A percentile compares a stretch with the other conserved stretches of the same genome.
phyloP scores from a whole-genome alignment of 2,888 invertebrate species.

The Machimus rusticus region DNA sequence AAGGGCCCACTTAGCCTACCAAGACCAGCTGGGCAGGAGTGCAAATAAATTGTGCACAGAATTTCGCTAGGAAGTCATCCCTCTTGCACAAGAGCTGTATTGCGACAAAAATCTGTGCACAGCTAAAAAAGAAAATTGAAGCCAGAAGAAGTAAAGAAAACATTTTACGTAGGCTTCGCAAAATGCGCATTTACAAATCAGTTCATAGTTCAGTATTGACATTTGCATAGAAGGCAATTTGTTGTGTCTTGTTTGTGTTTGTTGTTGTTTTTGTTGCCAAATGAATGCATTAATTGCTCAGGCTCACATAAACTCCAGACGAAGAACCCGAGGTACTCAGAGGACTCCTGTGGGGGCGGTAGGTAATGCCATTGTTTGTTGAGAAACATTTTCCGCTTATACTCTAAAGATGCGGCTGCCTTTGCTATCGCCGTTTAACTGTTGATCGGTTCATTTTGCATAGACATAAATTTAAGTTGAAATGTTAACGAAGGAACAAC shows the following conservation, averaged over 20 bases:
- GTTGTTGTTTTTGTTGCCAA: conserved; percentile 22
- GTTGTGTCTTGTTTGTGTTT: conserved; percentile 25
- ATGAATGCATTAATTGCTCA: conserved; percentile 38
- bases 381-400: conserved; percentile 17
- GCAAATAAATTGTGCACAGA: conserved; percentile 19
- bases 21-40: not conserved
- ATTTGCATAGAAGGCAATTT: conserved; percentile 41
- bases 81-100: not conserved
- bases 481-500: conserved; percentile 23
- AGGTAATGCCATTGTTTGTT: conserved; percentile 30
- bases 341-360: conserved; percentile 36
- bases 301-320: conserved; percentile 11
- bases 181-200: conserved; percentile 45
- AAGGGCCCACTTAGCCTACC: conserved; percentile 34
- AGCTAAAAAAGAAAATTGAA: not conserved
- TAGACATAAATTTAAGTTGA: conserved; percentile 32
- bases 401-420: conserved; percentile 30
- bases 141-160: conserved; percentile 4
- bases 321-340: not conserved
- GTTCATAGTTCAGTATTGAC: conserved; percentile 46
- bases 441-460: conserved; percentile 36
- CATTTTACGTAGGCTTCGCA: conserved; percentile 35
- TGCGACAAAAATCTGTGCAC: not conserved
- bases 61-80: conserved; percentile 39
- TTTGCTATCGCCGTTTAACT: conserved; percentile 27